phyloP scores from a whole-genome alignment of 2,888 invertebrate genomes.

The Allolobophora icterica region DNA sequence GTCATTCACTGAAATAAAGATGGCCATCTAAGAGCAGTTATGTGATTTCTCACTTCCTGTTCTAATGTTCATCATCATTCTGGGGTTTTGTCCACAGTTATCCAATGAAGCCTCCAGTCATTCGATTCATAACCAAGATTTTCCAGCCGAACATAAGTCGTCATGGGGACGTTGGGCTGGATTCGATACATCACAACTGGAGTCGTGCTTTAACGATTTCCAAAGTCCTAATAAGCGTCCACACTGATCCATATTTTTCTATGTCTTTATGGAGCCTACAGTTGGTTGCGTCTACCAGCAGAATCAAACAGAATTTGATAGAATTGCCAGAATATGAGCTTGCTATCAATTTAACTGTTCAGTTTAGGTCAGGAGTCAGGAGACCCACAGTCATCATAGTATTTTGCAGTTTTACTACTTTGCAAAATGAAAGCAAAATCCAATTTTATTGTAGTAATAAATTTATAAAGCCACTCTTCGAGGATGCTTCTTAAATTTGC shows the following conservation, averaged over 20 bases:
- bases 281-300: conserved; percentile 80
- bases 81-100: conserved; percentile 69
- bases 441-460: not conserved
- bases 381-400: not conserved
- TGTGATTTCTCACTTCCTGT: not conserved
- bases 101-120: conserved; percentile 89
- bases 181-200: conserved; percentile 95
- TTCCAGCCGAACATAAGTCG: conserved; percentile 92
- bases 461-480: not conserved
- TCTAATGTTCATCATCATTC: not conserved
- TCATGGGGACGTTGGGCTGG: conserved; percentile 93
- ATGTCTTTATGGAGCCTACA: conserved; percentile 88
- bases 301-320: conserved; percentile 78
- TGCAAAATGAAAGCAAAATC: not conserved
- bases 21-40: not conserved
- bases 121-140: conserved; percentile 88
- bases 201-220: conserved; percentile 89
- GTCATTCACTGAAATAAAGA: not conserved
- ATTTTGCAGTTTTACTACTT: not conserved
- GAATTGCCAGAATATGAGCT: conserved; percentile 84
- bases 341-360: not conserved
- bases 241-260: conserved; percentile 82
- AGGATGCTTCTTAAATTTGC: not conserved
- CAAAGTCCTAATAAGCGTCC: conserved; percentile 69
- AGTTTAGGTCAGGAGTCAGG: not conserved